Evolutionary conservation across 1,140 invertebrate species (phyloP).

Genomic region (Tetragonula clypearis): DNA sequence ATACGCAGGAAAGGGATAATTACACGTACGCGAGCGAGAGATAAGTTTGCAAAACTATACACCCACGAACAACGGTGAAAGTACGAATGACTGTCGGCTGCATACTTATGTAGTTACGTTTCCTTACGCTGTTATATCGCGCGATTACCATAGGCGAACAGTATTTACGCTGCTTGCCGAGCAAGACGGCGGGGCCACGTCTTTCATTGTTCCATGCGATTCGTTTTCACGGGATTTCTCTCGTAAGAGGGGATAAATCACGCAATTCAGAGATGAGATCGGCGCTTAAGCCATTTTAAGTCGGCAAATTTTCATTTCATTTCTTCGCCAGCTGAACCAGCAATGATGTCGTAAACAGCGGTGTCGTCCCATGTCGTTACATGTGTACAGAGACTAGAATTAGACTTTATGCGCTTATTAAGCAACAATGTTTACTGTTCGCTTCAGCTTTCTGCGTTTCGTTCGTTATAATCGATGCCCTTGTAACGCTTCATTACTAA

Average conservation of each 20-base stretch:
- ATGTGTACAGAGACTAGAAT: background rate
- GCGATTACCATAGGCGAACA: conserved; percentile 48
- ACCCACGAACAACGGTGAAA: conserved; percentile 65
- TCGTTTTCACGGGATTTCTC: background rate
- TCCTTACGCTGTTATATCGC: conserved; percentile 41
- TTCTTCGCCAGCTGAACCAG: no score
- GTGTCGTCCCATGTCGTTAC: background rate
- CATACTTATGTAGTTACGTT: conserved; percentile 68
- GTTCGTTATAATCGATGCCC: background rate
- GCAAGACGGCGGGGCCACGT: background rate
- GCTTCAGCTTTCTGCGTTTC: background rate
- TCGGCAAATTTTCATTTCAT: no score
- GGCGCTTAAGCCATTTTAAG: background rate
- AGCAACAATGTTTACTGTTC: background rate
- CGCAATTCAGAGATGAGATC: background rate
- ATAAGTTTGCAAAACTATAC: conserved; percentile 57
- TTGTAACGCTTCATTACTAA: background rate
- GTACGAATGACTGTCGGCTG: conserved; percentile 63
- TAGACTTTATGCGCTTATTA: background rate
- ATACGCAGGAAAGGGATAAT: conserved; percentile 52
- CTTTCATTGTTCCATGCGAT: conserved; percentile 21
- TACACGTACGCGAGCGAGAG: conserved; percentile 39
- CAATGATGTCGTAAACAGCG: no score
- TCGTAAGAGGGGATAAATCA: no score
- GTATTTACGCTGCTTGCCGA: conserved; percentile 14